Conservation (phyloP, 37 sponge, comb jelly and placozoan genomes). For the Petrosia ficiformis region DNA sequence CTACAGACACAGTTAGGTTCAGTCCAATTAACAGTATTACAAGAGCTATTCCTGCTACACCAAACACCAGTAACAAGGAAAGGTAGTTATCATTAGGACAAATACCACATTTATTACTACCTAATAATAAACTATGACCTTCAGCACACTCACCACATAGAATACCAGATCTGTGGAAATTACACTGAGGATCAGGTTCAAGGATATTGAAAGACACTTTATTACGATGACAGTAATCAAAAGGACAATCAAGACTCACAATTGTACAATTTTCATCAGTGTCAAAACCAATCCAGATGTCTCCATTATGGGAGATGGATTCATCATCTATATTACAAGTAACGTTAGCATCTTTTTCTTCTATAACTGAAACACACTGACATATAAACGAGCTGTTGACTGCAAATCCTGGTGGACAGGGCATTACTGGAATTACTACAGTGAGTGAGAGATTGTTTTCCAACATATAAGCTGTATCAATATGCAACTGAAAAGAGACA, state of each 20-base stretch:
- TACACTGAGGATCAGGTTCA: slow-evolving; percentile 5
- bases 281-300: not conserved
- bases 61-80: not conserved
- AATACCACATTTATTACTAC: not conserved
- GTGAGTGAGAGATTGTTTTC: not conserved
- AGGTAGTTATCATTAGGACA: slow-evolving; percentile 3
- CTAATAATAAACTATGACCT: not conserved
- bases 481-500: too few relatives aligned
- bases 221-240: not conserved
- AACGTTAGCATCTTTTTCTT: not conserved
- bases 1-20: slow-evolving; percentile 3
- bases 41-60: not conserved
- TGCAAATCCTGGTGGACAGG: not conserved
- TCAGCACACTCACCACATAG: slow-evolving; percentile 8
- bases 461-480: not conserved
- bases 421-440: not conserved
- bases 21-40: not conserved
- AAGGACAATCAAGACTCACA: not conserved
- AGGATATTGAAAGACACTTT: not conserved
- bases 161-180: not conserved
- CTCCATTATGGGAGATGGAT: not conserved
- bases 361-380: not conserved
- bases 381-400: not conserved
- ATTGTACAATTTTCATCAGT: not conserved
- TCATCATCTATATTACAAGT: not conserved